phyloP scores from a whole-genome alignment of 2,888 invertebrate species.

The Chalcosyrphus nemorum region DNA sequence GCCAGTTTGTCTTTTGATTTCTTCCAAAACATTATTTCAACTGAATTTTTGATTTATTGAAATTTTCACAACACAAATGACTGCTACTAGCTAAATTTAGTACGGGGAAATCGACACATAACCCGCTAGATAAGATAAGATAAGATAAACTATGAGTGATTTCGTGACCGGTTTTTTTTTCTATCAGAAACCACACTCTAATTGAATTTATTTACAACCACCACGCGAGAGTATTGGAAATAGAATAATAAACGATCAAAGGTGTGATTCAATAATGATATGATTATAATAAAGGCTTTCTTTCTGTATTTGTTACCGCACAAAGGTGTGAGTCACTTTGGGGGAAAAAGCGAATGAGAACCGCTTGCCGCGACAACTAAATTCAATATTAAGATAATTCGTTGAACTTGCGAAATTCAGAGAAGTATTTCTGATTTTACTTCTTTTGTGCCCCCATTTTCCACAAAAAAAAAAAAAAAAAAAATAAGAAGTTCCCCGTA shows the following conservation, averaged over 20 bases:
- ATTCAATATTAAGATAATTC: conserved; percentile 40
- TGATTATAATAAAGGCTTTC: neutral
- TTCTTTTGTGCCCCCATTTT: conserved; percentile 21
- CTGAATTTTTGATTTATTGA: conserved; percentile 13
- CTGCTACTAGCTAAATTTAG: neutral
- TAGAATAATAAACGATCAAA: neutral
- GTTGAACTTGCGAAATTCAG: conserved; percentile 58
- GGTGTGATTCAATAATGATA: neutral
- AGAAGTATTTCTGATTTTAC: conserved; percentile 27
- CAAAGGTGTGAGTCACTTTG: conserved; percentile 43
- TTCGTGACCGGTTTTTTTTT: neutral
- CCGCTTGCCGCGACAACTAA: neutral
- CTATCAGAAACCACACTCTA: neutral
- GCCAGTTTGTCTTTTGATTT: conserved; percentile 51
- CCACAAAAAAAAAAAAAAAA: neutral
- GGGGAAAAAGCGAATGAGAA: neutral
- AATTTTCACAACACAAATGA: neutral
- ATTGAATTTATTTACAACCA: neutral
- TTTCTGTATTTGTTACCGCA: conserved; percentile 11
- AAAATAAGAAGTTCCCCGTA: neutral
- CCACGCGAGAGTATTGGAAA: conserved; percentile 12
- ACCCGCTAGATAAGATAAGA: conserved; percentile 34
- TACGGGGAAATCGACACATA: neutral
- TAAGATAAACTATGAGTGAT: conserved; percentile 3
- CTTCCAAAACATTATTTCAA: conserved; percentile 42